Percentiles rank a stretch among this genome's conserved stretches.
Conservation (phyloP, 2,113 vertebrate genomes). For the Pachypanchax playfairii region DNA sequence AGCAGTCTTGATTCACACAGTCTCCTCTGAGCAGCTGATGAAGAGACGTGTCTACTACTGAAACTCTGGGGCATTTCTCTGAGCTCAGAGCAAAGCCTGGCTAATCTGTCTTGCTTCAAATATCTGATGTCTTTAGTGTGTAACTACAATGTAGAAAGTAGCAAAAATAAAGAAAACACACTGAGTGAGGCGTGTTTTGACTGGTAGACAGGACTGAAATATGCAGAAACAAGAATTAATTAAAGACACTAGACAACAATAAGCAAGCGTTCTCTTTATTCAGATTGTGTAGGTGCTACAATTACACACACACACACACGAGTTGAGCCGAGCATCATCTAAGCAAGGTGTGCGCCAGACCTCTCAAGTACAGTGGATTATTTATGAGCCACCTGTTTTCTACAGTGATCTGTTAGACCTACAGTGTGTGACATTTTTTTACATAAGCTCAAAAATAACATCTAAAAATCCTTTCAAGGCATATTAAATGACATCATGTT, state of each 20-base stretch:
- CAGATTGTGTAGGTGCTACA: slow-evolving; percentile 38
- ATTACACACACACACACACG: slow-evolving; percentile 27
- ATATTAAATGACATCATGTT: slow-evolving; percentile 40
- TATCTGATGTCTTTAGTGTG: too few relatives aligned
- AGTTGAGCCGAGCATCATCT: slow-evolving; percentile 34
- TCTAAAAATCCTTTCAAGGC: slow-evolving; percentile 23
- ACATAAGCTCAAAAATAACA: slow-evolving; percentile 15
- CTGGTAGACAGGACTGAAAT: not conserved
- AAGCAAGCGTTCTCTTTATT: slow-evolving; percentile 44
- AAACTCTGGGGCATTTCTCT: too few relatives aligned
- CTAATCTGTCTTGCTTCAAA: too few relatives aligned
- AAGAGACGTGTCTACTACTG: too few relatives aligned
- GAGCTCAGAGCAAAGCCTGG: too few relatives aligned
- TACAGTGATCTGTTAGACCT: slow-evolving; percentile 30
- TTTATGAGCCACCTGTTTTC: slow-evolving; percentile 22
- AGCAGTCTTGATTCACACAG: too few relatives aligned
- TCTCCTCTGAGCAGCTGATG: too few relatives aligned
- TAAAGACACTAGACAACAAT: not conserved
- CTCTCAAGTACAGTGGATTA: slow-evolving; percentile 40
- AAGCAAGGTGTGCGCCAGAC: slow-evolving; percentile 32
- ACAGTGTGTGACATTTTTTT: slow-evolving; percentile 13
- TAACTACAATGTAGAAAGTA: too few relatives aligned
- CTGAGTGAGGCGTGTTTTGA: too few relatives aligned
- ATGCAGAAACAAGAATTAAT: not conserved
- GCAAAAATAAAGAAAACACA: too few relatives aligned